A percentile compares a stretch with the other conserved stretches of the same genome.
Evolutionary conservation across 2,888 invertebrate genomes (phyloP).

Genomic region (Pristionchus mayeri): DNA sequence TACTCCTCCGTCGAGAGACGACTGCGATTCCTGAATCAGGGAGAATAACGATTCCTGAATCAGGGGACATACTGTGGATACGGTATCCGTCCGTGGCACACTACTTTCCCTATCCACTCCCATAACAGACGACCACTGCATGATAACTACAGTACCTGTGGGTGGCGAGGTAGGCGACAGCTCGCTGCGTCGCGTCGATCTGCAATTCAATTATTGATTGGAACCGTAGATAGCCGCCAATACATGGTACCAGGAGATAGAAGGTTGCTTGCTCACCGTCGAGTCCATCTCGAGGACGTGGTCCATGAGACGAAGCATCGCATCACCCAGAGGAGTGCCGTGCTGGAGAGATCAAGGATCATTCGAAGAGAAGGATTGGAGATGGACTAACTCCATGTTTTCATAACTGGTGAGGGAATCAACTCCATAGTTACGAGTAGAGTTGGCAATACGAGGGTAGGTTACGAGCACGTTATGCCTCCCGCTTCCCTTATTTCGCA

Average conservation of each 20-base stretch:
- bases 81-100: neutral
- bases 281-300: neutral
- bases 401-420: no score
- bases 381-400: no score
- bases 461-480: no score
- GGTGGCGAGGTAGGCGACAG: neutral
- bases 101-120: no score
- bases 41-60: neutral
- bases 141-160: no score
- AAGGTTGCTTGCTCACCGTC: neutral
- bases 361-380: neutral
- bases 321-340: neutral
- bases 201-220: conserved; percentile 2
- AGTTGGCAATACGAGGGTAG: no score
- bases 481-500: no score
- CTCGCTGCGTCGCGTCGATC: neutral
- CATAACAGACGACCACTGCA: no score
- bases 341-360: conserved; percentile 35
- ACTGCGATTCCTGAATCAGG: conserved; percentile 1
- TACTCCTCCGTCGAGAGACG: neutral
- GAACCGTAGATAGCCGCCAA: no score
- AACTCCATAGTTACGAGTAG: no score
- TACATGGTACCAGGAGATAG: neutral
- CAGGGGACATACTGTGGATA: no score
- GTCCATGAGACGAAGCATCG: neutral